phyloP scores from a whole-genome alignment of 2,797 vertebrate species.

The Kryptopterus vitreolus region DNA sequence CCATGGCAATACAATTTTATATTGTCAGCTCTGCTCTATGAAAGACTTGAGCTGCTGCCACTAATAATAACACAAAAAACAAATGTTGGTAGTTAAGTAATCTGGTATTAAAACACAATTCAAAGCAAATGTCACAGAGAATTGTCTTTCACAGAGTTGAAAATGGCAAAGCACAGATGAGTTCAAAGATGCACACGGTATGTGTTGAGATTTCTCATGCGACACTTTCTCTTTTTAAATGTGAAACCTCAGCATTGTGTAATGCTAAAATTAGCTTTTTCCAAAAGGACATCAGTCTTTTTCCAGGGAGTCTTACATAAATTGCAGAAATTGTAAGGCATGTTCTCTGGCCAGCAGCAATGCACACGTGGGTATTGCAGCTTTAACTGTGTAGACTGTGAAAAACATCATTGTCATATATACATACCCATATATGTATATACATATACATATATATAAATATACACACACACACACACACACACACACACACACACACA shows the following conservation, averaged over 20 bases:
- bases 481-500: no score
- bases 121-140: constrained; percentile 4
- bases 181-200: constrained; percentile 16
- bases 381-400: background rate
- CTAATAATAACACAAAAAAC: constrained; percentile 40
- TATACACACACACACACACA: no score
- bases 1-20: constrained; percentile 49
- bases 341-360: constrained; percentile 27
- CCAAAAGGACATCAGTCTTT: constrained; percentile 68
- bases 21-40: constrained; percentile 50
- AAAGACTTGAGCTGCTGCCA: constrained; percentile 38
- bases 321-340: constrained; percentile 18
- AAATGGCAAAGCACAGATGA: background rate
- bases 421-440: no score
- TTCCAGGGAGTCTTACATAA: constrained; percentile 43
- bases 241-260: constrained; percentile 74
- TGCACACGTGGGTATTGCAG: constrained; percentile 40
- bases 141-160: background rate
- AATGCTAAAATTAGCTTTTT: constrained; percentile 61
- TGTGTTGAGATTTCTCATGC: constrained; percentile 7
- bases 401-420: no score
- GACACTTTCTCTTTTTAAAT: constrained; percentile 59
- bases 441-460: no score
- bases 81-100: constrained; percentile 16
- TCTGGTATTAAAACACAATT: constrained; percentile 7